A percentile compares a stretch with the other conserved stretches of the same genome.
These are phyloP conservation scores for Argyrosomus regius DNA, from an alignment of 2,797 vertebrate genomes.

Conservation along the genomic window DNA sequence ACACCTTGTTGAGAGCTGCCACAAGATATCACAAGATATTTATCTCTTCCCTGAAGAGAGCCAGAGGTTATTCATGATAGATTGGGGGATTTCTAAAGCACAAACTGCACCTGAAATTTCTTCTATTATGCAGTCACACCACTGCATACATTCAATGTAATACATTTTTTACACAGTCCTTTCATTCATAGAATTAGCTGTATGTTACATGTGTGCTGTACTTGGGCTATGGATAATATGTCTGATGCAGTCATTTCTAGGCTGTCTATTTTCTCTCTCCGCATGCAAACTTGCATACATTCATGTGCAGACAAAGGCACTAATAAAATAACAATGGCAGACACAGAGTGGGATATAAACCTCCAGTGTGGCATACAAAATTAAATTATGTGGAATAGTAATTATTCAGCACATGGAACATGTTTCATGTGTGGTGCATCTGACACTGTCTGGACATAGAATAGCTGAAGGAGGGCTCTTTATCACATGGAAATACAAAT, in stretches of 20 bases:
- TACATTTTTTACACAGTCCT: background rate
- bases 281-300: background rate
- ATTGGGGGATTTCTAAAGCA: conserved; percentile 1
- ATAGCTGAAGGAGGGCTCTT: background rate
- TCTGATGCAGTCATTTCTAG: background rate
- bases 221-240: background rate
- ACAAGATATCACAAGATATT: conserved; percentile 15
- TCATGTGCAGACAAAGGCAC: background rate
- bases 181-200: background rate
- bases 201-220: background rate
- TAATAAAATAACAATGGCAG: conserved; percentile 29
- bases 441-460: background rate
- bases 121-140: background rate
- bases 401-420: conserved; percentile 19
- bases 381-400: background rate
- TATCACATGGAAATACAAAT: background rate
- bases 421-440: conserved; percentile 5
- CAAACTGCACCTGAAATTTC: background rate
- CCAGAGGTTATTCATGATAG: conserved; percentile 7
- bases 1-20: background rate
- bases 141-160: background rate
- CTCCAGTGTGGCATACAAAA: conserved; percentile 14
- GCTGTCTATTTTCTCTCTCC: conserved; percentile 7
- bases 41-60: conserved; percentile 24
- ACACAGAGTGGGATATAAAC: background rate